Evolutionary conservation across 2,113 vertebrate species (phyloP), one percentile per base, ranked within the genome.

Genomic region (Halichoeres trimaculatus): DNA sequence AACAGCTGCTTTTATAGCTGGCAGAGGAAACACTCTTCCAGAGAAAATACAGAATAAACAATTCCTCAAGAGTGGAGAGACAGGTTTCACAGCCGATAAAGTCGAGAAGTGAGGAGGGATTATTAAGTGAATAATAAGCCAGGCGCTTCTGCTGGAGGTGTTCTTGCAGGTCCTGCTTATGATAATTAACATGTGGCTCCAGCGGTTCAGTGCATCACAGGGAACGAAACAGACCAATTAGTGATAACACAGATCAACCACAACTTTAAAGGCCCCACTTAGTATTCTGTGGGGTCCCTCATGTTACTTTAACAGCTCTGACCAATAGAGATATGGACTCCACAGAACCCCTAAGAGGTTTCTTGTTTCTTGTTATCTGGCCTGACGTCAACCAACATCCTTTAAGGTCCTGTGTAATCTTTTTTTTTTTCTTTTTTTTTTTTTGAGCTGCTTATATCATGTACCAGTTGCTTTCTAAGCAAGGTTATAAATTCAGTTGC

Each of bases 141-240:
- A 59, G 22, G 24, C 53, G 68, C 58, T 74, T 77, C 79, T 84
- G 78, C 79, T 79, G 61, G 43, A 78, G 63, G 51, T 59, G 62
- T 78, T 64, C 80, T 85, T 76, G 69, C 80, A 74, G 76, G 61
- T 69, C 61, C 83, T 23, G 67, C 81, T 78, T 19, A 61, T 66
- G 70, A 52, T 88, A 87, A 90, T 90, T 76, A 84, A 80, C 74
- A 78, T 69, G 74, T 71, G 59, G 76, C 76, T 66, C 59, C 41
- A 50, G 54, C 30, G 69, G 68, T 17, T 17, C 19, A 35, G 23
- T 12, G 60, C 65, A 70, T 59, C 48, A 23, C 16, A 12, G 60
- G 51, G n/a, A 76, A 63, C 72, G 71, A 76, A 88, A 53, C 30
- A 48, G 72, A 82, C 70, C 75, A 81, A 77, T 90, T 85, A 82